A percentile compares a stretch with the other conserved stretches of the same genome.
These are phyloP conservation scores for Stegodyphus mimosarum DNA, from an alignment of 1,140 invertebrate species.

Conservation along the genomic window DNA sequence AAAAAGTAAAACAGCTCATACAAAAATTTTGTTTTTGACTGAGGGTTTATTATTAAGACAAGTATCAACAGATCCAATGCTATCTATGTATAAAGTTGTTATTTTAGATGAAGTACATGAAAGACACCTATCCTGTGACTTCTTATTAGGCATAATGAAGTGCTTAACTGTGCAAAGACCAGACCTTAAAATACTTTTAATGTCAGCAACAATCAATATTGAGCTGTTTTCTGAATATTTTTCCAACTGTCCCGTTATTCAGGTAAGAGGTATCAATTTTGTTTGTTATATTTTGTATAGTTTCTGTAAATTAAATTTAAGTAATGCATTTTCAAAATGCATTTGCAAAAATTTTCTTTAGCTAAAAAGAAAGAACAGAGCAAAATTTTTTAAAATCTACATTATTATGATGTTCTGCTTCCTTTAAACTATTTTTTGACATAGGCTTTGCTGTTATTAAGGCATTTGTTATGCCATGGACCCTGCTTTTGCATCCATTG, in stretches of 20 bases:
- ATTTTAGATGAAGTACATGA: conserved; percentile 97
- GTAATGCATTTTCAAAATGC: neutral
- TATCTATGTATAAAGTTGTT: conserved; percentile 83
- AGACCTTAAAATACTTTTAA: conserved; percentile 92
- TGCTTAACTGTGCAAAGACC: conserved; percentile 83
- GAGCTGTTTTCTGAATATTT: conserved; percentile 93
- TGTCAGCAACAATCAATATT: conserved; percentile 99
- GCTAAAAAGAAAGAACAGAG: no score
- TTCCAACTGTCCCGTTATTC: conserved; percentile 81
- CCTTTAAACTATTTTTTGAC: no score
- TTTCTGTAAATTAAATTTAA: neutral
- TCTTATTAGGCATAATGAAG: conserved; percentile 91
- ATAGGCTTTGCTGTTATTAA: no score
- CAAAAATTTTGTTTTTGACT: conserved; percentile 94
- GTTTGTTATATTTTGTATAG: neutral
- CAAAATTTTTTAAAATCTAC: no score
- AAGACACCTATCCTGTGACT: conserved; percentile 94
- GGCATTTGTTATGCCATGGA: no score
- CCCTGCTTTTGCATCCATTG: no score
- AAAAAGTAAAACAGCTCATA: conserved; percentile 87
- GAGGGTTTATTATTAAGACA: conserved; percentile 94
- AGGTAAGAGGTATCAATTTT: conserved; percentile 70
- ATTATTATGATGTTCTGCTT: no score
- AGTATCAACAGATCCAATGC: conserved; percentile 69
- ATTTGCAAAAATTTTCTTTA: no score